phyloP scores from a whole-genome alignment of 2,113 vertebrate species.

The Oplegnathus fasciatus region DNA sequence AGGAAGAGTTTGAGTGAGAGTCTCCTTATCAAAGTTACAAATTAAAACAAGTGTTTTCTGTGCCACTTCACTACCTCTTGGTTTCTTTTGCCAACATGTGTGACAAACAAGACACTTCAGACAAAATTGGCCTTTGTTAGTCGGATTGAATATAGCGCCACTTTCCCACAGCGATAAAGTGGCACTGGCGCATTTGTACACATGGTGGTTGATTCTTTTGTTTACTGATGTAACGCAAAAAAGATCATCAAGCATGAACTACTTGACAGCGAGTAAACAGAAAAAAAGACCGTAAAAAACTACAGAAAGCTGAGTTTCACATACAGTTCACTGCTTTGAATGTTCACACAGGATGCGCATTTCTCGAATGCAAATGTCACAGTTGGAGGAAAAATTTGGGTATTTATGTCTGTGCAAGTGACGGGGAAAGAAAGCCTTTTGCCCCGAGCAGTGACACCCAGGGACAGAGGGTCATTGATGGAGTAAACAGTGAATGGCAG shows the following conservation, averaged over 20 bases:
- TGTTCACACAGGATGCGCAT: constrained; percentile 36
- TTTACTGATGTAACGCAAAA: constrained; percentile 7
- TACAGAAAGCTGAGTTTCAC: constrained; percentile 23
- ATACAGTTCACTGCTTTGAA: constrained; percentile 20
- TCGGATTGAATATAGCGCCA: background rate
- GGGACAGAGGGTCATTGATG: constrained; percentile 74
- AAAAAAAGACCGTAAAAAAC: background rate
- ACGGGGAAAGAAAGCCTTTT: constrained; percentile 48
- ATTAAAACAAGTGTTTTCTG: constrained; percentile 31
- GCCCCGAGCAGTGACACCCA: constrained; percentile 43
- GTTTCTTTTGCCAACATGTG: constrained; percentile 25
- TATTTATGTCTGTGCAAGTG: constrained; percentile 57
- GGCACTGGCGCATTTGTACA: background rate
- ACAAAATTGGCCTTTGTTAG: constrained; percentile 13
- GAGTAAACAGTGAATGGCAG: constrained; percentile 57
- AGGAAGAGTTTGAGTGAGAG: background rate
- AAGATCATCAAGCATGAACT: constrained; percentile 11
- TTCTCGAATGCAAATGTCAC: constrained; percentile 67
- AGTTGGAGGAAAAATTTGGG: constrained; percentile 50
- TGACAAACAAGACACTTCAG: constrained; percentile 40
- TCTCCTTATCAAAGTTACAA: constrained; percentile 20
- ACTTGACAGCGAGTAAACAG: background rate
- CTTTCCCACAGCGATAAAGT: constrained; percentile 8
- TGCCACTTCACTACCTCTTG: background rate
- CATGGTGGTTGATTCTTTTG: background rate